Evolutionary conservation across 1,140 invertebrate species (phyloP).

Genomic region (Dufourea novaeangliae): DNA sequence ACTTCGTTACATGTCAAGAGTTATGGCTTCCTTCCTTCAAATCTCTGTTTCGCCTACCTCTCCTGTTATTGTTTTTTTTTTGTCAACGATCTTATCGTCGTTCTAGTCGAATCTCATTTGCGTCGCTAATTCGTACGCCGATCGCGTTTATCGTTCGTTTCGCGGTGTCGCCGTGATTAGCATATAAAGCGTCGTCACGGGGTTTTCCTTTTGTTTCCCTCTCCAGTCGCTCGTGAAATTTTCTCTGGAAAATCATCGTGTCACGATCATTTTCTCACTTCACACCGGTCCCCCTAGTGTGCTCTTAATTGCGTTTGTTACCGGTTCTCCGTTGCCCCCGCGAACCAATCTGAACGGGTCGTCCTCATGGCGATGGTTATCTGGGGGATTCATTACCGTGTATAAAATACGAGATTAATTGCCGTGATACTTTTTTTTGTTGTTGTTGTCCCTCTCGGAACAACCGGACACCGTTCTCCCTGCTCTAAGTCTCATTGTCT

Average conservation of each 20-base stretch:
- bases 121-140: conserved; percentile 27
- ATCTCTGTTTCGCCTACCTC: background rate
- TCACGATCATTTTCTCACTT: background rate
- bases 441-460: conserved; percentile 29
- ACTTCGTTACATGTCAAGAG: conserved; percentile 50
- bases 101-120: conserved; percentile 39
- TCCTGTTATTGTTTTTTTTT: conserved; percentile 1
- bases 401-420: conserved; percentile 75
- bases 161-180: conserved; percentile 9
- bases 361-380: conserved; percentile 48
- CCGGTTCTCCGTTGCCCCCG: background rate
- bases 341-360: conserved; percentile 51
- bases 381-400: conserved; percentile 67
- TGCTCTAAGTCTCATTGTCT: conserved; percentile 50
- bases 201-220: background rate
- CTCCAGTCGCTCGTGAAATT: background rate
- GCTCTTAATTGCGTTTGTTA: conserved; percentile 33
- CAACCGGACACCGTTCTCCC: conserved; percentile 42
- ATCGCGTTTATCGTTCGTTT: conserved; percentile 11
- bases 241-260: background rate
- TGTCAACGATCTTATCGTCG: conserved; percentile 32
- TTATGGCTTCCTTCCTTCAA: conserved; percentile 57
- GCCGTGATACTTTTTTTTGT: conserved; percentile 68
- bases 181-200: background rate
- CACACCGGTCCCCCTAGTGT: background rate